Evolutionary conservation across 2,888 invertebrate species (phyloP), one percentile per base, ranked within the genome.

Genomic region (Drosophila anomalipes): DNA sequence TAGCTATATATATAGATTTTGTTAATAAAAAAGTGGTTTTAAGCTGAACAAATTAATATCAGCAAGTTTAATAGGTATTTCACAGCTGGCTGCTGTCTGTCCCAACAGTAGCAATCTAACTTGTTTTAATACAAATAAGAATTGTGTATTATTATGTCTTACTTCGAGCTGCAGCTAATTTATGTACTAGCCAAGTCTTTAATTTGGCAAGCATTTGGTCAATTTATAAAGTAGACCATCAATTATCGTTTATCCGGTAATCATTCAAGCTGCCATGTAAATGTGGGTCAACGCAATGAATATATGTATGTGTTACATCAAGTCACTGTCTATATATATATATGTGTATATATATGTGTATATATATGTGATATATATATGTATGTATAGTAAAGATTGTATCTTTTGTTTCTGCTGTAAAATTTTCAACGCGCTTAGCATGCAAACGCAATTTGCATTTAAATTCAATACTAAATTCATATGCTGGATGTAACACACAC

Each of bases 381-480:
- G 16, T 16, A 22, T 30, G 22, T 35, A 19, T 66, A 22, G 2
- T 4, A 7, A 4, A 3, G 30, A 3, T 58, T 32, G n/a, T 39
- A 14, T 63, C 59, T 70, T 57, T 37, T 39, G 28, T 58, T 30
- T 58, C 19, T 37, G 28, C 70, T 74, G 56, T 81, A 79, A 77
- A 87, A 77, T 81, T 82, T 87, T 77, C 78, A 82, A 77, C 86
- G 79, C 87, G 79, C 53, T 87, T 83, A 77, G 84, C 80, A 83
- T 83, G 89, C 83, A 83, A 83, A 90, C 90, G 84, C 89, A 90
- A 87, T 90, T 87, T 90, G 90, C 90, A 90, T 87, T 90, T 87
- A 87, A 90, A 90, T 87, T 87, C 87, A 89, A 90, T 89, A 86
- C 87, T 83, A 90, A 89, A 89, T 90, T 90, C 89, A 90, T 88